These are phyloP conservation scores for Suncus etruscus DNA, from an alignment of 2,113 vertebrate species.

Conservation along the genomic window DNA sequence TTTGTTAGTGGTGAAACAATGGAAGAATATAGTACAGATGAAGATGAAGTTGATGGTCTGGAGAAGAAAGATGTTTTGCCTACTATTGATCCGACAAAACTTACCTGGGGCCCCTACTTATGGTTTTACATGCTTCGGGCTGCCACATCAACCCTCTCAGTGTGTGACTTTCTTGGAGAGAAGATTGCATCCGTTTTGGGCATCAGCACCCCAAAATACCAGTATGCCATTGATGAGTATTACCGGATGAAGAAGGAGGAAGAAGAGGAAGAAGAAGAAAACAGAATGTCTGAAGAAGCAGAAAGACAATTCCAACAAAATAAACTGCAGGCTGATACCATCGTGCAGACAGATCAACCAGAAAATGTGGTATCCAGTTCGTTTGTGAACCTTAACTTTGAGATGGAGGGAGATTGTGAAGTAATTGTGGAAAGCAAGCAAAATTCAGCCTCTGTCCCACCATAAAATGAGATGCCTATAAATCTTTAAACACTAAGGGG, in stretches of 20 bases:
- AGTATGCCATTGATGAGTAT: conserved; percentile 98
- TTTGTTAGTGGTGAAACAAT: conserved; percentile 99
- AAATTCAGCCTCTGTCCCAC: conserved; percentile 89
- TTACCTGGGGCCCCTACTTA: conserved; percentile 97
- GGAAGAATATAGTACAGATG: conserved; percentile 99
- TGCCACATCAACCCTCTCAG: conserved; percentile 96
- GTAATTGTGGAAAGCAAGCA: conserved; percentile 87
- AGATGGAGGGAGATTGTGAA: conserved; percentile 88
- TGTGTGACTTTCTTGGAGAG: conserved; percentile 98
- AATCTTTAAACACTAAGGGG: conserved; percentile 62
- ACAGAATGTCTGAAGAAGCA: conserved; percentile 93
- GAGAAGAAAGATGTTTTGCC: conserved; percentile 94
- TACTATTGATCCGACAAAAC: conserved; percentile 92
- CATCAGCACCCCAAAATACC: conserved; percentile 97
- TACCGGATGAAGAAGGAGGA: conserved; percentile 97
- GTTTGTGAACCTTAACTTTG: conserved; percentile 89
- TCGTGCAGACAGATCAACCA: conserved; percentile 84
- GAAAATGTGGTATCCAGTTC: conserved; percentile 84
- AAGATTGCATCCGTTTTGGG: conserved; percentile 97
- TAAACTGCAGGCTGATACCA: conserved; percentile 83
- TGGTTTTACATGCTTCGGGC: conserved; percentile 99
- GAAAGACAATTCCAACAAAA: conserved; percentile 89
- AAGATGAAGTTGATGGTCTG: conserved; percentile 90
- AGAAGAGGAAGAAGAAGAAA: conserved; percentile 94
- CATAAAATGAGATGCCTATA: conserved; percentile 84